Conservation (phyloP, 2,797 vertebrate genomes). For the Nyctalus aviator region DNA sequence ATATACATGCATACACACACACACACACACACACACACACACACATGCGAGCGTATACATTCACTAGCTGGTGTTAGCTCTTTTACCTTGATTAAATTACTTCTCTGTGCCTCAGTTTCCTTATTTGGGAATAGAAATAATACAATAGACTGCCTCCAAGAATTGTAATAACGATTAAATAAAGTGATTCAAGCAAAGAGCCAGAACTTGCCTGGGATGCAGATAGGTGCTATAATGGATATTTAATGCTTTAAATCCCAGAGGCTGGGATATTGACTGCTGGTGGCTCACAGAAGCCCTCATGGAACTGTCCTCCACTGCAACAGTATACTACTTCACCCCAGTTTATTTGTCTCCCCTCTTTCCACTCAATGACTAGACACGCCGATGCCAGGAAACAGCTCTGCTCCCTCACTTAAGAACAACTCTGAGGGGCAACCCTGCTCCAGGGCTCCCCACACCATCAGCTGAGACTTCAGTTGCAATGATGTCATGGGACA, state of each 20-base stretch:
- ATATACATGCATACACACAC: neutral
- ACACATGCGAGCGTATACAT: neutral
- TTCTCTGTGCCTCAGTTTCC: neutral
- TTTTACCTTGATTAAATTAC: neutral
- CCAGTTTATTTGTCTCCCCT: neutral
- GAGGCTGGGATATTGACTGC: neutral
- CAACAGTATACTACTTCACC: neutral
- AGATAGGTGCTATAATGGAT: neutral
- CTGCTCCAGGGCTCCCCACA: neutral
- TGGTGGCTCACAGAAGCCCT: neutral
- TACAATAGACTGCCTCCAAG: neutral
- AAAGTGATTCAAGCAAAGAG: neutral
- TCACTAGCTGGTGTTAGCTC: neutral
- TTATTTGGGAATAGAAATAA: slow-evolving; percentile 10
- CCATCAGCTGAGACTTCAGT: neutral
- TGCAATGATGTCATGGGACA: accelerated
- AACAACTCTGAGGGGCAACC: neutral
- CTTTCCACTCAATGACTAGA: neutral
- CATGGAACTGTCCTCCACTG: neutral
- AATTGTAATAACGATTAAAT: neutral
- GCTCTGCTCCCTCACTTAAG: neutral
- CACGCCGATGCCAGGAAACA: neutral
- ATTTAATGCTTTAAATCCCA: neutral
- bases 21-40: too few relatives aligned
- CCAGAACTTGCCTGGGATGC: neutral